phyloP scores from a whole-genome alignment of 2,797 vertebrate species.

The Rhinatrema bivittatum region DNA sequence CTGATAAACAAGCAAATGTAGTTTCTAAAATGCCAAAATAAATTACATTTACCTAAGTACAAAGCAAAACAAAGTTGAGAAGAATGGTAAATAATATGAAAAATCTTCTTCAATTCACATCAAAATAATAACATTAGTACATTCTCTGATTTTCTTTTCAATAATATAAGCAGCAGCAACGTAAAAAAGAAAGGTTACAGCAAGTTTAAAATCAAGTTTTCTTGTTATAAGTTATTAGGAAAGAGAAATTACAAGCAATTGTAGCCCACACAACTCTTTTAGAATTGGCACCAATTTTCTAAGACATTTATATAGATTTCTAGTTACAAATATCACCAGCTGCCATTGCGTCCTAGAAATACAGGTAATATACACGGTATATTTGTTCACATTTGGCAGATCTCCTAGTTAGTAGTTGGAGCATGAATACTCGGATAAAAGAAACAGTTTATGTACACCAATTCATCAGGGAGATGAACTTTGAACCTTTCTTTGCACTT shows the following conservation, averaged over 20 bases:
- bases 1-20: constrained; percentile 66
- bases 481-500: constrained; percentile 34
- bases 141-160: constrained; percentile 80
- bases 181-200: constrained; percentile 56
- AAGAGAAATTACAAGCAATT: constrained; percentile 70
- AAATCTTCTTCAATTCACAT: constrained; percentile 76
- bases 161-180: constrained; percentile 67
- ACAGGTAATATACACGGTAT: constrained; percentile 70
- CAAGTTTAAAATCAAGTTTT: constrained; percentile 55
- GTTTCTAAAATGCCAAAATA: constrained; percentile 66
- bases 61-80: constrained; percentile 76
- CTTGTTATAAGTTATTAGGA: constrained; percentile 52
- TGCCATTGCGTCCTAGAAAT: constrained; percentile 68
- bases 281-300: constrained; percentile 74
- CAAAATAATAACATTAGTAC: constrained; percentile 76
- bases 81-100: constrained; percentile 81
- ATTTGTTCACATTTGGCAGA: constrained; percentile 65
- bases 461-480: constrained; percentile 32
- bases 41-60: constrained; percentile 78
- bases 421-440: constrained; percentile 40
- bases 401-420: constrained; percentile 37
- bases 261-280: constrained; percentile 68
- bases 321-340: constrained; percentile 67
- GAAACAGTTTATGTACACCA: constrained; percentile 30
- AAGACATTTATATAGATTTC: constrained; percentile 71